Percentiles rank a stretch among this genome's conserved stretches.
These are phyloP conservation scores for Aptenodytes patagonicus DNA, from an alignment of 2,113 vertebrate species.

Conservation along the genomic window DNA sequence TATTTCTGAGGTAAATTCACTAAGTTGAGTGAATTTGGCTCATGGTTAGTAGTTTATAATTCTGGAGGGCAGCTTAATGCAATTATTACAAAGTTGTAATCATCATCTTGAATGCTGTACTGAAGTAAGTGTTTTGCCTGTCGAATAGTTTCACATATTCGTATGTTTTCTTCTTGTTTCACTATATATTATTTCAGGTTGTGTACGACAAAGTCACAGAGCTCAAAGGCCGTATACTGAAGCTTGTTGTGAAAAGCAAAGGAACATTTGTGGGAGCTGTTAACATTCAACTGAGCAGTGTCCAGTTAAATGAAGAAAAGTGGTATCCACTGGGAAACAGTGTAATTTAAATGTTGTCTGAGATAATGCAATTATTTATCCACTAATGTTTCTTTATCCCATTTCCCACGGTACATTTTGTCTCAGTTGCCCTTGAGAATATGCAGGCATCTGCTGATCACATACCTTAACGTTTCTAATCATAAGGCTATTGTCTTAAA, in stretches of 20 bases:
- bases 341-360: slow-evolving; percentile 63
- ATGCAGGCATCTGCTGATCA: not conserved
- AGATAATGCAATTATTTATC: slow-evolving; percentile 34
- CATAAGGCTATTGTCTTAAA: not conserved
- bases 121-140: not conserved
- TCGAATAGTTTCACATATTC: not conserved
- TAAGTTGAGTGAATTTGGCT: not conserved
- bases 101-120: not conserved
- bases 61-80: not conserved
- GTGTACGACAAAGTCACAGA: slow-evolving; percentile 70
- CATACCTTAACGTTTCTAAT: not conserved
- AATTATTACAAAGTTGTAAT: not conserved
- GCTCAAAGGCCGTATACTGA: slow-evolving; percentile 75
- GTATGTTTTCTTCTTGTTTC: not conserved
- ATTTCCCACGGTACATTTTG: not conserved
- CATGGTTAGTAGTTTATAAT: not conserved
- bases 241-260: slow-evolving; percentile 83
- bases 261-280: slow-evolving; percentile 77
- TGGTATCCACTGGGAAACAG: slow-evolving; percentile 82
- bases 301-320: slow-evolving; percentile 75
- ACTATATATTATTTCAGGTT: slow-evolving; percentile 66
- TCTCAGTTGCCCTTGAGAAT: slow-evolving; percentile 13
- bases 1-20: not conserved
- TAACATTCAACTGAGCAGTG: slow-evolving; percentile 74
- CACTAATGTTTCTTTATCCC: not conserved